phyloP scores from a whole-genome alignment of 2,797 vertebrate species.

The Leptodactylus fallax region DNA sequence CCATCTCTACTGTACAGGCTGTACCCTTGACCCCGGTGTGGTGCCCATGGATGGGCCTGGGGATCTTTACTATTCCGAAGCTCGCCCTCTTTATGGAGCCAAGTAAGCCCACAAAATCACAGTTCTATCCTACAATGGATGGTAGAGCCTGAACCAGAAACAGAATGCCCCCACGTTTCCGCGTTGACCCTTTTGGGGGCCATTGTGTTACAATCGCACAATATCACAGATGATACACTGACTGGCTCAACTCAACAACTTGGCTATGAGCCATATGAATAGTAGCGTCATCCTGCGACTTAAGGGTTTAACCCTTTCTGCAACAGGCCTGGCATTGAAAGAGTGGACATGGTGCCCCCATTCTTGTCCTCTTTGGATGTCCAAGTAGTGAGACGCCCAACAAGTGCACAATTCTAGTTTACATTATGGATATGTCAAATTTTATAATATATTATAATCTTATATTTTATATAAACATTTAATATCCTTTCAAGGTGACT shows the following conservation, averaged over 20 bases:
- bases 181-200: background rate
- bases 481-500: slow-evolving; percentile 9
- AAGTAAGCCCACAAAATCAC: too few species aligned
- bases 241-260: too few species aligned
- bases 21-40: too few species aligned
- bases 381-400: background rate
- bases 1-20: too few species aligned
- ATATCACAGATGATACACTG: too few species aligned
- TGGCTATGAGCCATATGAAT: too few species aligned
- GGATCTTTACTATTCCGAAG: background rate
- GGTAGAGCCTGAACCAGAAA: too few species aligned
- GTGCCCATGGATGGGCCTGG: too few species aligned
- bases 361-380: background rate
- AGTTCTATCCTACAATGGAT: too few species aligned
- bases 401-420: background rate
- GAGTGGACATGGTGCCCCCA: background rate
- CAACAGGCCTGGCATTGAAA: background rate
- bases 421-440: background rate
- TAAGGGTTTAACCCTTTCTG: too few species aligned
- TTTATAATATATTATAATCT: too few species aligned
- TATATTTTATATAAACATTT: background rate
- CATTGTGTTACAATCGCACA: background rate
- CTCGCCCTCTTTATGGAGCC: background rate
- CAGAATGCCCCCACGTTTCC: too few species aligned
- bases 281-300: background rate